These are phyloP conservation scores for Scaptomyza parva DNA, from an alignment of 2,888 invertebrate genomes.

Conservation along the genomic window DNA sequence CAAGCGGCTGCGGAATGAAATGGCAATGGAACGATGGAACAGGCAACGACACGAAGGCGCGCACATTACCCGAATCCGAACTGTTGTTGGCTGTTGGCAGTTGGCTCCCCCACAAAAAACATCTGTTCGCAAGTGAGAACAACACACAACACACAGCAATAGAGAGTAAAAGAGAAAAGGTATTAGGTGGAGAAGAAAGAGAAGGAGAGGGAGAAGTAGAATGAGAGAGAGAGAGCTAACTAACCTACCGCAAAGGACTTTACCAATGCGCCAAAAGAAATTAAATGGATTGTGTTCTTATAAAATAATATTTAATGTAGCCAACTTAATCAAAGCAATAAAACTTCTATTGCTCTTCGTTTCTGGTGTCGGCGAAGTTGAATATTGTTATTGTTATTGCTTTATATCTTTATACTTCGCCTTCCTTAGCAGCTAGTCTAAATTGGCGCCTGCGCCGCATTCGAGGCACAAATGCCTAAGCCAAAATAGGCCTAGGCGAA, in stretches of 20 bases:
- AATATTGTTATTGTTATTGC: conserved; percentile 14
- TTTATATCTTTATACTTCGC: not conserved
- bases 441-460: conserved; percentile 72
- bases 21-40: conserved; percentile 57
- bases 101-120: conserved; percentile 38
- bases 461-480: conserved; percentile 42
- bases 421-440: conserved; percentile 18
- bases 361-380: not conserved
- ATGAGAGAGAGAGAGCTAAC: conserved; percentile 59
- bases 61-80: conserved; percentile 38
- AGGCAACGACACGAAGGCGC: conserved; percentile 46
- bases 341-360: conserved; percentile 7
- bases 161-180: conserved; percentile 8
- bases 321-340: conserved; percentile 33
- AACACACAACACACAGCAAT: not conserved
- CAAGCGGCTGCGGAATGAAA: conserved; percentile 59
- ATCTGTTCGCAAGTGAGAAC: conserved; percentile 53
- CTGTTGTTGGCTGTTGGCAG: no score
- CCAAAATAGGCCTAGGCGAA: conserved; percentile 73
- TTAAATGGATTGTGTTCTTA: conserved; percentile 48
- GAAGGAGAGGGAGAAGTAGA: no score
- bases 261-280: conserved; percentile 40
- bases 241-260: conserved; percentile 72
- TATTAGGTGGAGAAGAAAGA: no score
- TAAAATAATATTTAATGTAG: conserved; percentile 52